These are phyloP conservation scores for Meda fulgida DNA, from an alignment of 2,797 vertebrate species.

Conservation along the genomic window DNA sequence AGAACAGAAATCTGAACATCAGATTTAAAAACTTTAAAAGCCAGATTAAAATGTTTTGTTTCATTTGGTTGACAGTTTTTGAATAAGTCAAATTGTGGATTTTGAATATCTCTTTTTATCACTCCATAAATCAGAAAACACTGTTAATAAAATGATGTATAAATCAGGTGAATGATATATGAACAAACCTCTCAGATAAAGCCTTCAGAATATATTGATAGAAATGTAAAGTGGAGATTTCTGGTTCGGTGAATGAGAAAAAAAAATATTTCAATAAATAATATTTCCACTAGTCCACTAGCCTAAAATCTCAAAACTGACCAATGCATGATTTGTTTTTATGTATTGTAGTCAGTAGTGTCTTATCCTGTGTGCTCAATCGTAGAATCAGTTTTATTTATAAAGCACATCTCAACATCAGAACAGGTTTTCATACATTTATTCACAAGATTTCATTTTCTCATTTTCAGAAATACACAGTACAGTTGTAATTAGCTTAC, in stretches of 20 bases:
- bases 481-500: slow-evolving; percentile 59
- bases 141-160: not conserved
- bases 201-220: not conserved
- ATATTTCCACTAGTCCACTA: not conserved
- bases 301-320: not conserved
- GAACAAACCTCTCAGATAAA: not conserved
- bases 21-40: not conserved
- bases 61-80: not conserved
- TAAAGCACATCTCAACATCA: slow-evolving; percentile 40
- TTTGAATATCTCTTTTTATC: not conserved
- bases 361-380: not conserved
- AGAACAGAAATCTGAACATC: not conserved
- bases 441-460: slow-evolving; percentile 62
- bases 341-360: not conserved
- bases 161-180: not conserved
- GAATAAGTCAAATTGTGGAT: not conserved
- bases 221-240: not conserved
- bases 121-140: not conserved
- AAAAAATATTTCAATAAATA: not conserved
- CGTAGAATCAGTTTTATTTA: not conserved
- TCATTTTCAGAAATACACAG: slow-evolving; percentile 54
- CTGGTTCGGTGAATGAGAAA: not conserved
- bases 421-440: slow-evolving; percentile 59
- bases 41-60: not conserved
- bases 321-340: not conserved